Evolutionary conservation across 2,888 invertebrate genomes (phyloP).

Genomic region (Dinocampus coccinellae): DNA sequence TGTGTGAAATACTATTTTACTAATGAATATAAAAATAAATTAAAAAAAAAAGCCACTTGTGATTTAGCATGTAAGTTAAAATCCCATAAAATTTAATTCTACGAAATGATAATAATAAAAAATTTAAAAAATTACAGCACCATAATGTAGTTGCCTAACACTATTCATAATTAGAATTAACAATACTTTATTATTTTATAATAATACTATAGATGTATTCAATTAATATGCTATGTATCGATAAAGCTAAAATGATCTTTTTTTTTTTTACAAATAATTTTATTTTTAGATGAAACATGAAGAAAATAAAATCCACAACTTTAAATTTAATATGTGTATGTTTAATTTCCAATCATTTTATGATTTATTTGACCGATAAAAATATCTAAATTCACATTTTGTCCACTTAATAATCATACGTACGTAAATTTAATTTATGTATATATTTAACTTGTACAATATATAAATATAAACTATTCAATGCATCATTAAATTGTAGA

Average conservation of each 20-base stretch:
- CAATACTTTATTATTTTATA: conserved; percentile 47
- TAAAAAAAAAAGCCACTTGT: conserved; percentile 61
- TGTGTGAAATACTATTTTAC: too few relatives aligned
- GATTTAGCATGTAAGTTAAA: conserved; percentile 65
- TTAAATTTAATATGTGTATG: conserved; percentile 46
- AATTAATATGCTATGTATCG: conserved; percentile 51
- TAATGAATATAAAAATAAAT: conserved; percentile 65
- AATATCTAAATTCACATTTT: not conserved
- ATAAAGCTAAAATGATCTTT: conserved; percentile 64
- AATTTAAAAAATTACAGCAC: conserved; percentile 42
- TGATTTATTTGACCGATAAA: too few relatives aligned
- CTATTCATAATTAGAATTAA: conserved; percentile 49
- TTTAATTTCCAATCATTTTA: not conserved
- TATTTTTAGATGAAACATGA: conserved; percentile 69
- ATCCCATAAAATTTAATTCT: conserved; percentile 35
- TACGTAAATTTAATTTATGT: too few relatives aligned
- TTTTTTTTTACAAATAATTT: conserved; percentile 69
- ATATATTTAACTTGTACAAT: too few relatives aligned
- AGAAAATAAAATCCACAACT: conserved; percentile 66
- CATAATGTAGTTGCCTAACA: conserved; percentile 53
- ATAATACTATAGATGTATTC: conserved; percentile 44
- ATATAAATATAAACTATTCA: too few relatives aligned
- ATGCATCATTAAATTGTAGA: too few relatives aligned
- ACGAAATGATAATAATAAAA: conserved; percentile 38
- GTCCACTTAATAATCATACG: too few relatives aligned